These are phyloP conservation scores for Microtus richardsoni DNA, from an alignment of 2,113 vertebrate genomes.

Conservation along the genomic window DNA sequence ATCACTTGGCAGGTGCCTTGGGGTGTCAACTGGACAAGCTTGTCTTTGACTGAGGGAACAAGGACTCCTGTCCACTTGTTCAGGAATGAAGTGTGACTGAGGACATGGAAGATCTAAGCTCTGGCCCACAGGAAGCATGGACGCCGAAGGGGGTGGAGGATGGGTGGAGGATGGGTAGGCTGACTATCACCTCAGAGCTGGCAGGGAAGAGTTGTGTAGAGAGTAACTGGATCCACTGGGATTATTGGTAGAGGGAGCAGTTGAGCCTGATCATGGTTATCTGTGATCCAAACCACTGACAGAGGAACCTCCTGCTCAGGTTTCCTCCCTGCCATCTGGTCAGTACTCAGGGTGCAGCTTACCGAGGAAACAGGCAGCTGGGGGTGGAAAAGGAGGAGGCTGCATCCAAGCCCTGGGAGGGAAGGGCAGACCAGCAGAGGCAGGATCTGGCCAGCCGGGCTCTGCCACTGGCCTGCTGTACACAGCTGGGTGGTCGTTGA, in stretches of 20 bases:
- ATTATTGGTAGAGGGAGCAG: rapidly evolving
- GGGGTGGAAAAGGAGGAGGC: background rate
- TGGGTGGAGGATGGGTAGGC: background rate
- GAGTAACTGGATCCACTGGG: background rate
- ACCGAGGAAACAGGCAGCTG: background rate
- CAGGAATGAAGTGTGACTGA: background rate
- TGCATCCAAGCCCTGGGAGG: background rate
- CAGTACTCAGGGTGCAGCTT: constrained; percentile 34
- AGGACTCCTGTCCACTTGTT: background rate
- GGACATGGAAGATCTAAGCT: background rate
- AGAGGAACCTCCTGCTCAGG: background rate
- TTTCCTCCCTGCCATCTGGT: constrained; percentile 23
- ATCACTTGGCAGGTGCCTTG: background rate
- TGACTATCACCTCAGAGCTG: background rate
- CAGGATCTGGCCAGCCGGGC: background rate
- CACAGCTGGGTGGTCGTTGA: background rate
- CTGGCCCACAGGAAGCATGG: background rate
- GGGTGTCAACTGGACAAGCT: background rate
- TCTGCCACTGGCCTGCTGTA: background rate
- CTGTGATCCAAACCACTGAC: background rate
- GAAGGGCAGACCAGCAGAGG: background rate
- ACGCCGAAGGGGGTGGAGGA: background rate
- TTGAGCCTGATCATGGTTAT: background rate
- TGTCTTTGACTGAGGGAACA: background rate
- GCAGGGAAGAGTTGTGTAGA: background rate